These are phyloP conservation scores for Megalops cyprinoides DNA, from an alignment of 2,797 vertebrate genomes.

Conservation along the genomic window DNA sequence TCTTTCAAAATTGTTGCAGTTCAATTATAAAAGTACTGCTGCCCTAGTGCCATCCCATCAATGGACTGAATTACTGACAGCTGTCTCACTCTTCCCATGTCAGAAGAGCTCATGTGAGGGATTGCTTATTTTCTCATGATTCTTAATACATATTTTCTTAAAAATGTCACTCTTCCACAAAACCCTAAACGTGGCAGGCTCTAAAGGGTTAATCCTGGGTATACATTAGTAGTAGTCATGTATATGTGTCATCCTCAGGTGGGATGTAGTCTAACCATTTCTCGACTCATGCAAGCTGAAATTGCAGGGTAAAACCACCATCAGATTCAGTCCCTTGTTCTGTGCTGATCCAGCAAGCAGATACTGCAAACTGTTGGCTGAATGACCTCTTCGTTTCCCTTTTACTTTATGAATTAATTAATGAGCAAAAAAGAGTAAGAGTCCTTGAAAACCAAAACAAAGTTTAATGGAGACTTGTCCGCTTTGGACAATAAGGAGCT, in stretches of 20 bases:
- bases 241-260: too few relatives aligned
- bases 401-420: too few relatives aligned
- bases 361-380: too few relatives aligned
- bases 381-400: too few relatives aligned
- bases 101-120: not conserved
- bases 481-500: too few relatives aligned
- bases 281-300: not conserved
- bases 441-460: too few relatives aligned
- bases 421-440: too few relatives aligned
- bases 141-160: conserved; percentile 12
- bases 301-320: not conserved
- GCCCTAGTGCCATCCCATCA: conserved; percentile 9
- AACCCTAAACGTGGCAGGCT: not conserved
- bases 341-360: not conserved
- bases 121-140: not conserved
- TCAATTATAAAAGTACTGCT: not conserved
- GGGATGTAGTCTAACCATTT: not conserved
- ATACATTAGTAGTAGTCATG: too few relatives aligned
- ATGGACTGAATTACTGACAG: conserved; percentile 7
- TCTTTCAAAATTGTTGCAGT: not conserved
- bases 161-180: not conserved
- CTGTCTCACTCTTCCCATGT: not conserved
- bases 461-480: too few relatives aligned
- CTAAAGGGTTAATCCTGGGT: not conserved
- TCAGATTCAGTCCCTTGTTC: not conserved